Conservation (phyloP, 2,797 vertebrate species). For the Muscicapa comitata region DNA sequence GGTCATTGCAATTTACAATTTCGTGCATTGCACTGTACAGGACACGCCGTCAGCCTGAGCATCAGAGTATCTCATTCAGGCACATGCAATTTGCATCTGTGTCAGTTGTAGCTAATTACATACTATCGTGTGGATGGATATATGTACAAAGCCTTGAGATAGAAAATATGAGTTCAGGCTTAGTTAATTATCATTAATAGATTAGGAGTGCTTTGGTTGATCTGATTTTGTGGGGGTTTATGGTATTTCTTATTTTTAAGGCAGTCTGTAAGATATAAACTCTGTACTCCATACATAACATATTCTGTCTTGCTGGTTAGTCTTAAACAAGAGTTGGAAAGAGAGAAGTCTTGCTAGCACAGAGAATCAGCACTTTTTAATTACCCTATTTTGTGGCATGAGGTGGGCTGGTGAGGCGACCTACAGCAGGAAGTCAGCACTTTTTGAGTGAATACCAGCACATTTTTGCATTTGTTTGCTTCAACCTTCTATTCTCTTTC, state of each 20-base stretch:
- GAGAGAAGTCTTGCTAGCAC: constrained; percentile 11
- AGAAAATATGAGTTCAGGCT: neutral
- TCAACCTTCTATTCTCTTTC: constrained; percentile 60
- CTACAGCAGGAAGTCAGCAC: constrained; percentile 65
- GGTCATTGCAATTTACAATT: neutral
- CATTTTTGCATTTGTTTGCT: constrained; percentile 47
- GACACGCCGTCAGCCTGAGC: neutral
- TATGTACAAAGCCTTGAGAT: neutral
- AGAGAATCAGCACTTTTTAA: constrained; percentile 62
- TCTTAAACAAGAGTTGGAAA: constrained; percentile 1
- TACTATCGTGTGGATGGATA: neutral
- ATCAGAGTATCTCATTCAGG: neutral
- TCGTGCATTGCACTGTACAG: neutral
- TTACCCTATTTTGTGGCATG: constrained; percentile 40
- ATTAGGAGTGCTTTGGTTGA: neutral
- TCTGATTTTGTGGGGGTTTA: neutral
- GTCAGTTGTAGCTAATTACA: neutral
- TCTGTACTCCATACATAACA: neutral
- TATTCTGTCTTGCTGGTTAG: neutral
- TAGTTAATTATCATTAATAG: neutral
- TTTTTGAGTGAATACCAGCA: constrained; percentile 62
- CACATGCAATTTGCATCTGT: neutral
- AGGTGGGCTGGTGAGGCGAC: constrained; percentile 36
- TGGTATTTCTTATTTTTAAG: neutral
- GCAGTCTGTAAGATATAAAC: neutral